Evolutionary conservation across 2,888 invertebrate species (phyloP).

Genomic region (Apeira syringaria): DNA sequence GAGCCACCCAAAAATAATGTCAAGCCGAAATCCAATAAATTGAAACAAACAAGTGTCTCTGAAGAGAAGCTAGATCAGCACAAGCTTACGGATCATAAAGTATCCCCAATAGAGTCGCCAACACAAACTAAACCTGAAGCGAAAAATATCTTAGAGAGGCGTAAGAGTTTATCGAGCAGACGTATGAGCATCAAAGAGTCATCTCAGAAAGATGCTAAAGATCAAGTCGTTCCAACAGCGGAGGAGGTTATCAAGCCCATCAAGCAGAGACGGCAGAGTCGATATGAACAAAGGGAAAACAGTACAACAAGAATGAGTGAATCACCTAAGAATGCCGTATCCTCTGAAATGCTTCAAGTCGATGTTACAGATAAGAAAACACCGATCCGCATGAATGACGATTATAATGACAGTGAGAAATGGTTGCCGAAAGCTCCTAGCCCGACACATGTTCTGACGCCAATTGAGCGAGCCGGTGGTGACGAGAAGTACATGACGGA

Average conservation of each 20-base stretch:
- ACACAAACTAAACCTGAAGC: constrained; percentile 48
- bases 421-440: constrained; percentile 71
- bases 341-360: constrained; percentile 35
- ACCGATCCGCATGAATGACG: constrained; percentile 45
- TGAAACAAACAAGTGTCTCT: constrained; percentile 48
- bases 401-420: constrained; percentile 59
- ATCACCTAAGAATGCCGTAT: constrained; percentile 50
- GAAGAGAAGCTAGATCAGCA: constrained; percentile 33
- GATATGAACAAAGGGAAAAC: constrained; percentile 24
- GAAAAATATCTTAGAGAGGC: constrained; percentile 54
- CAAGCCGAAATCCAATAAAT: constrained; percentile 40
- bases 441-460: constrained; percentile 64
- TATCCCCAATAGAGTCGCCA: constrained; percentile 31
- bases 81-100: constrained; percentile 21
- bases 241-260: constrained; percentile 38
- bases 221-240: constrained; percentile 23
- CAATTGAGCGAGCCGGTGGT: constrained; percentile 67
- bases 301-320: constrained; percentile 20
- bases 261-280: constrained; percentile 24
- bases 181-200: constrained; percentile 49
- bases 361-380: constrained; percentile 51
- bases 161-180: constrained; percentile 42
- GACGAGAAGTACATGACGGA: constrained; percentile 78
- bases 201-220: constrained; percentile 24
- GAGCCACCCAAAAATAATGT: constrained; percentile 48